phyloP scores from a whole-genome alignment of 2,888 invertebrate genomes.

The Tiphia femorata region DNA sequence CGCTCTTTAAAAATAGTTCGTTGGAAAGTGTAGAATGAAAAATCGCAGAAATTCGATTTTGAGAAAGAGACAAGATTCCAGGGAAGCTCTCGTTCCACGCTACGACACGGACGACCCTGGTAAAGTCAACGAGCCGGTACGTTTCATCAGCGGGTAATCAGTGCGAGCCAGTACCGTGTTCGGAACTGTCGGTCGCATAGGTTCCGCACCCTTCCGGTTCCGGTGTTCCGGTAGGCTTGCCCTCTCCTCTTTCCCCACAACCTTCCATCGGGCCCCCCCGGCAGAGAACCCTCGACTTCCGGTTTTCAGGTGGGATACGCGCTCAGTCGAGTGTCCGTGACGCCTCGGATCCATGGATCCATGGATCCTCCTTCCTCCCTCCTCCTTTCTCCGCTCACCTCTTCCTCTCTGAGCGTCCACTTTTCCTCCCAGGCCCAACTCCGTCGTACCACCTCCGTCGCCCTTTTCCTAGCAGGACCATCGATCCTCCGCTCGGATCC shows the following conservation, averaged over 20 bases:
- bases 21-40: too few species aligned
- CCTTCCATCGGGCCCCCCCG: conserved; percentile 19
- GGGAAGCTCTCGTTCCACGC: too few species aligned
- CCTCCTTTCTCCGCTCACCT: neutral
- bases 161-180: conserved; percentile 60
- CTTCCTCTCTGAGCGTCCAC: neutral
- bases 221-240: conserved; percentile 69
- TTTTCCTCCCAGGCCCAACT: neutral
- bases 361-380: conserved; percentile 35
- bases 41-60: too few species aligned
- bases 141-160: conserved; percentile 63
- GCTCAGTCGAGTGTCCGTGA: conserved; percentile 61
- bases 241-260: conserved; percentile 39
- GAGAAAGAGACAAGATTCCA: too few species aligned
- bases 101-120: conserved; percentile 16
- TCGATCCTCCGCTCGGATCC: conserved; percentile 8
- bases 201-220: conserved; percentile 69
- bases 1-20: too few species aligned
- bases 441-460: neutral
- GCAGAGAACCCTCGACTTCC: conserved; percentile 52
- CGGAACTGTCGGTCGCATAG: conserved; percentile 54
- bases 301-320: conserved; percentile 65
- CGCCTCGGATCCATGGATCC: conserved; percentile 48
- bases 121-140: conserved; percentile 33
- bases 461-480: neutral